Conservation (phyloP, 2,113 vertebrate genomes). For the Passerina amoena region DNA sequence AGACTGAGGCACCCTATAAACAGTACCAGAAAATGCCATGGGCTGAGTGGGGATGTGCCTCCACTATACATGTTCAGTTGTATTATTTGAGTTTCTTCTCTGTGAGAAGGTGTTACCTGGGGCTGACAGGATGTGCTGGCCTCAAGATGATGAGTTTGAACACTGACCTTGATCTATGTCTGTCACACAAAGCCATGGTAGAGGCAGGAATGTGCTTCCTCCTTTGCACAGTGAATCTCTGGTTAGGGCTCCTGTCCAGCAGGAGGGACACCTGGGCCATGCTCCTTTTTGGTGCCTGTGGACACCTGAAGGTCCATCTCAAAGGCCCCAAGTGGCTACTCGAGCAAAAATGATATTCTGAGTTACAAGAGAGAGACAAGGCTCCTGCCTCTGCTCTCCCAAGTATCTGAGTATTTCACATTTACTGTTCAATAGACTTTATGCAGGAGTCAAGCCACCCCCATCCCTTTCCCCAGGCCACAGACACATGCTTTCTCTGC, state of each 20-base stretch:
- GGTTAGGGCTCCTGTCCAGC: background rate
- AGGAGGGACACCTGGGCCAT: background rate
- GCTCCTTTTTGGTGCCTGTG: background rate
- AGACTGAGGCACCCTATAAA: background rate
- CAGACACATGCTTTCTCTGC: slow-evolving; percentile 17
- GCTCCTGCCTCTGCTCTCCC: background rate
- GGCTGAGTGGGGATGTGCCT: background rate
- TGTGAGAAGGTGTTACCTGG: background rate
- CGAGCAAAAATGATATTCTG: background rate
- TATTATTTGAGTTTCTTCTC: background rate
- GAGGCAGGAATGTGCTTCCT: background rate
- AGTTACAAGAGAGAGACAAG: background rate
- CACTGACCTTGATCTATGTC: background rate
- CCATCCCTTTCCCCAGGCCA: slow-evolving; percentile 27
- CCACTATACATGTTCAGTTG: background rate
- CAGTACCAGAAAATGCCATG: background rate
- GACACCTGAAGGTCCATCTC: background rate
- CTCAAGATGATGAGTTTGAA: background rate
- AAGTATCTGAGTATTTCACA: background rate
- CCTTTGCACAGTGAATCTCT: background rate
- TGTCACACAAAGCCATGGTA: rapidly evolving
- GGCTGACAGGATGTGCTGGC: background rate
- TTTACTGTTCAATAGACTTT: background rate
- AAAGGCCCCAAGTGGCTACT: background rate
- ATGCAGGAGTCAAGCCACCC: background rate